Evolutionary conservation across 1,140 invertebrate species (phyloP).

Genomic region (Bombyx mandarina): DNA sequence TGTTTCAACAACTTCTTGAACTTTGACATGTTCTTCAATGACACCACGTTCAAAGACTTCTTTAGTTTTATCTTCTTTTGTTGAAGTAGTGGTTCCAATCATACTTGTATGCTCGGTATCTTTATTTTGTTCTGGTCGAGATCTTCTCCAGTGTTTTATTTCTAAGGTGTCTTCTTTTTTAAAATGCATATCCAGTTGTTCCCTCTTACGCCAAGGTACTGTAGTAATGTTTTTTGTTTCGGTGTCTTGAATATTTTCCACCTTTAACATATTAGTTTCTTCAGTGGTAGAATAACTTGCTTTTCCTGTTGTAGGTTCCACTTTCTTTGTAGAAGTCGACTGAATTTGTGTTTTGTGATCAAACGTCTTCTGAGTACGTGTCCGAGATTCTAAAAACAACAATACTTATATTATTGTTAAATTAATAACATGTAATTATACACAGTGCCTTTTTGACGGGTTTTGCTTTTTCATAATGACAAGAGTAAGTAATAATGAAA

Average conservation of each 20-base stretch:
- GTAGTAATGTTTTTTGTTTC: conserved; percentile 26
- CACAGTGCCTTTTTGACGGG: not conserved
- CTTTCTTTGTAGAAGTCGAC: conserved; percentile 14
- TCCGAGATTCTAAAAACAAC: conserved; percentile 36
- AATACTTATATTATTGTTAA: not conserved
- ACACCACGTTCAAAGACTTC: not conserved
- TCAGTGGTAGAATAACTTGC: conserved; percentile 41
- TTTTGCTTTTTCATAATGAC: not conserved
- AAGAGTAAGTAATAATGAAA: not conserved
- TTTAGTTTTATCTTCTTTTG: not conserved
- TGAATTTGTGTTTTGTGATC: conserved; percentile 29
- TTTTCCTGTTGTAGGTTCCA: conserved; percentile 20
- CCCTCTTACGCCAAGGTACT: conserved; percentile 49
- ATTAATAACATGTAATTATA: not conserved
- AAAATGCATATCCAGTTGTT: conserved; percentile 11
- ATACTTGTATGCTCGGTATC: not conserved
- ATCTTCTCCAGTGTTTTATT: conserved; percentile 14
- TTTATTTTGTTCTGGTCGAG: conserved; percentile 4
- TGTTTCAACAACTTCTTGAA: conserved; percentile 1
- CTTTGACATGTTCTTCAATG: not conserved
- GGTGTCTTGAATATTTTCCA: conserved; percentile 39
- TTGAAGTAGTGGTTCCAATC: not conserved
- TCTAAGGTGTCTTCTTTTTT: conserved; percentile 20
- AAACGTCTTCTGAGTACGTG: conserved; percentile 24
- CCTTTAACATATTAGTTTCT: conserved; percentile 47